These are phyloP conservation scores for Philopotamus ludificatus DNA, from an alignment of 1,140 invertebrate genomes.

Conservation along the genomic window DNA sequence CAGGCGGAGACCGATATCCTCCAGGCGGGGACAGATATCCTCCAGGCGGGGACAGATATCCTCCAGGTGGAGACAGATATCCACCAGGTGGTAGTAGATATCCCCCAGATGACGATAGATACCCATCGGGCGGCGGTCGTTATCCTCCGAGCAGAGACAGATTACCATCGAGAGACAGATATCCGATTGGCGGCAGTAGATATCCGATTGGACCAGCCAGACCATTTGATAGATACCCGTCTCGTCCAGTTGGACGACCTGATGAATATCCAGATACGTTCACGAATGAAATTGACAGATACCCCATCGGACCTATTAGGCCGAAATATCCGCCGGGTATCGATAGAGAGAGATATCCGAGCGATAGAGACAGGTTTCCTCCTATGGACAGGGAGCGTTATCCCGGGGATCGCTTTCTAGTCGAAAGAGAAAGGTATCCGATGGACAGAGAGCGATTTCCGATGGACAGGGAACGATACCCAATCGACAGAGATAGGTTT, in stretches of 20 bases:
- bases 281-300: slow-evolving; percentile 51
- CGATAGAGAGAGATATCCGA: slow-evolving; percentile 43
- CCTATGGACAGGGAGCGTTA: slow-evolving; percentile 51
- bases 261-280: slow-evolving; percentile 50
- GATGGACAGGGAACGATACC: slow-evolving; percentile 44
- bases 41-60: slow-evolving; percentile 47
- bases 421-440: slow-evolving; percentile 24
- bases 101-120: slow-evolving; percentile 45
- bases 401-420: slow-evolving; percentile 44
- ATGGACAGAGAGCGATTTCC: slow-evolving; percentile 44
- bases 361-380: slow-evolving; percentile 45
- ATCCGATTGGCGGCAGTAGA: slow-evolving; percentile 45
- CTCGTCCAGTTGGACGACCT: slow-evolving; percentile 46
- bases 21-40: slow-evolving; percentile 46
- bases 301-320: slow-evolving; percentile 46
- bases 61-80: slow-evolving; percentile 45
- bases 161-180: slow-evolving; percentile 51
- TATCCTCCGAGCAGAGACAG: slow-evolving; percentile 50
- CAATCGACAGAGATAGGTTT: slow-evolving; percentile 36
- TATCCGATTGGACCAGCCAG: slow-evolving; percentile 44
- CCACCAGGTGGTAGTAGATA: slow-evolving; percentile 45
- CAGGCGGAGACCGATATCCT: slow-evolving; percentile 46
- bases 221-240: slow-evolving; percentile 46
- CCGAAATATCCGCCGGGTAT: slow-evolving; percentile 43
- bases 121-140: slow-evolving; percentile 49